Conservation (phyloP, 1,140 invertebrate genomes). For the Euura lappo region DNA sequence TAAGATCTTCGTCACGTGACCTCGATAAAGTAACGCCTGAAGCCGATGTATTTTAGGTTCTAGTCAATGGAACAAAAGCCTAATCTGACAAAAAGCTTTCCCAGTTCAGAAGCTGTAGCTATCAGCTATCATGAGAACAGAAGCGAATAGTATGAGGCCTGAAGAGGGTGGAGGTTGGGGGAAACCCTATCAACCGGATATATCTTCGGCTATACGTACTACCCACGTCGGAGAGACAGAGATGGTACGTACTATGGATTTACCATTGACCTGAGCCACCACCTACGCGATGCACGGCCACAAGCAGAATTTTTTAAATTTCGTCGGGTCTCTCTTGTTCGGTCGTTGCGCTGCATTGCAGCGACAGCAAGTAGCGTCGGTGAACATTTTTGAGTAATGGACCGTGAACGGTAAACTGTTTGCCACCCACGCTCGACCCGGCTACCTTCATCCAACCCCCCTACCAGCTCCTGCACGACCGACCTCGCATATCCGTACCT, state of each 20-base stretch:
- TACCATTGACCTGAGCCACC: too few species aligned
- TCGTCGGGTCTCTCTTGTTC: neutral
- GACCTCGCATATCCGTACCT: slow-evolving; percentile 37
- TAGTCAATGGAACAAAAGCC: neutral
- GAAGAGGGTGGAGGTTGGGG: neutral
- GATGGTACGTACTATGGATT: too few species aligned
- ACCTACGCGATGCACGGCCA: too few species aligned
- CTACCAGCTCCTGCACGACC: slow-evolving; percentile 34
- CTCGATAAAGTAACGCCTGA: neutral
- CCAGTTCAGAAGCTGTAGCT: slow-evolving; percentile 1
- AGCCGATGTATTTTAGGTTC: neutral
- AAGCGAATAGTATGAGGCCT: neutral
- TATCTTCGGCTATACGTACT: neutral
- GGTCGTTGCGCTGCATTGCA: slow-evolving; percentile 6
- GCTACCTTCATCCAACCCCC: slow-evolving; percentile 45
- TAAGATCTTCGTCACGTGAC: neutral
- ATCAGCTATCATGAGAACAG: slow-evolving; percentile 2
- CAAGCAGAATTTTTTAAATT: neutral
- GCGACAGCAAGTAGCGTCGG: slow-evolving; percentile 29
- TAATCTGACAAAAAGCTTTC: neutral
- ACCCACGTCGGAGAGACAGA: too few species aligned
- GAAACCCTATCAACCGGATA: neutral
- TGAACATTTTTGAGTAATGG: slow-evolving; percentile 56
- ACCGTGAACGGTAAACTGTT: slow-evolving; percentile 52
- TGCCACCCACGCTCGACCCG: slow-evolving; percentile 46